A percentile compares a stretch with the other conserved stretches of the same genome.
These are phyloP conservation scores for Engystomops pustulosus DNA, from an alignment of 2,113 vertebrate genomes.

Conservation along the genomic window DNA sequence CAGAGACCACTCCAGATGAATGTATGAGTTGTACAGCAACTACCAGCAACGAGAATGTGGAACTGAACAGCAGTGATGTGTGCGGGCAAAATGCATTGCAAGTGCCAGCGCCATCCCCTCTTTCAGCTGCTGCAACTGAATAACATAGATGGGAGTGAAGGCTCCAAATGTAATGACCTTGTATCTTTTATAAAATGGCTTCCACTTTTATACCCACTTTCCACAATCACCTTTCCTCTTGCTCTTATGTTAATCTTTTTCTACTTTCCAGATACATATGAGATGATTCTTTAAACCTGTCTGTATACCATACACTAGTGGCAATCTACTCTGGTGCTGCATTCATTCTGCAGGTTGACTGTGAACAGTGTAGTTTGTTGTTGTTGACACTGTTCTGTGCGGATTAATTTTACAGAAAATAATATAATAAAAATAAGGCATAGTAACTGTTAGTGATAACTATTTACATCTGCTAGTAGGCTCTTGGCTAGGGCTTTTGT, in stretches of 20 bases:
- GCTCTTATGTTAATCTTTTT: conserved; percentile 5
- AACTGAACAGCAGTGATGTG: conserved; percentile 28
- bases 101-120: not conserved
- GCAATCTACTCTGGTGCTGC: not conserved
- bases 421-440: not conserved
- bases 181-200: conserved; percentile 35
- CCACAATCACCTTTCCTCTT: not conserved
- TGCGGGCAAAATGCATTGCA: conserved; percentile 21
- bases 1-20: conserved; percentile 30
- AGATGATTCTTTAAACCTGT: not conserved
- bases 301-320: not conserved
- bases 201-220: conserved; percentile 53
- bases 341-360: not conserved
- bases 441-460: not conserved
- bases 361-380: not conserved
- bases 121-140: conserved; percentile 21
- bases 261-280: not conserved
- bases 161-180: not conserved
- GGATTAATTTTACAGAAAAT: conserved; percentile 14
- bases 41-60: conserved; percentile 19
- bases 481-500: no score
- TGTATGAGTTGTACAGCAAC: not conserved
- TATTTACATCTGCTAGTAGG: not conserved
- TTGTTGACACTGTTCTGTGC: not conserved
- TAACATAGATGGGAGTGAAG: conserved; percentile 9